Base-by-base conservation (phyloP, 2,113 vertebrate genomes). In the Phrynosoma blainvillii region DNA sequence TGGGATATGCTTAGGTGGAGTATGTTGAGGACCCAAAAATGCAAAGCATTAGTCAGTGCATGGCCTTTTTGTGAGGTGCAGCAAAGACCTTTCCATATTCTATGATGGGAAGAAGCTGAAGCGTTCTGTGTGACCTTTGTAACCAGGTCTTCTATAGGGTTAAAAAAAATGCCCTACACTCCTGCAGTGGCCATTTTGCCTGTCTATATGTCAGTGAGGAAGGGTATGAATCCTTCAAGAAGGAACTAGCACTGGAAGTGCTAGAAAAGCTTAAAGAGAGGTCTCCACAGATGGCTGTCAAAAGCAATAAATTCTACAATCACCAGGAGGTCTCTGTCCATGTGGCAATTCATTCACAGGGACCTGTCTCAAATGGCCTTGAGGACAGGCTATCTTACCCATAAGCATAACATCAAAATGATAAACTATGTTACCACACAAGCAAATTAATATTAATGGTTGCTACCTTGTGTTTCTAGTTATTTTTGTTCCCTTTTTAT, bases 401-500 rank as follows among this genome's bases (percentile, higher is more conserved):
- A 0, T 85, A 92, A 62, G 84, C 79, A 80, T 92, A 90, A 23
- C 71, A 86, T 92, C 91, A 92, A 88, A 82, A 93, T 94, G 90
- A 94, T 85, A 80, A 91, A 95, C 80, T 89, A 91, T 83, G 73
- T 73, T 68, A 90, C 83, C 84, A 87, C 68, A 79, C 81, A 93
- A 92, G 84, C 92, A 92, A 94, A 95, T 93, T 89, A 94, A 93
- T 94, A 92, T 88, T 94, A 94, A 94, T 90, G 78, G 89, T 83
- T 84, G 87, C 85, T 85, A 92, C 87, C 91, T 93, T 73, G 79
- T 92, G 90, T 94, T 95, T 95, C 25, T 94, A 93, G 90, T 92
- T 94, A 88, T 84, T 95, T 93, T 88, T 89, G 89, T 93, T 93
- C 91, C 90, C 87, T 93, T 92, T 93, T 93, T 84, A 91, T 94